Percentiles rank a stretch among this genome's conserved stretches.
Conservation (phyloP, 2,113 vertebrate species). For the Chelonoidis abingdonii region DNA sequence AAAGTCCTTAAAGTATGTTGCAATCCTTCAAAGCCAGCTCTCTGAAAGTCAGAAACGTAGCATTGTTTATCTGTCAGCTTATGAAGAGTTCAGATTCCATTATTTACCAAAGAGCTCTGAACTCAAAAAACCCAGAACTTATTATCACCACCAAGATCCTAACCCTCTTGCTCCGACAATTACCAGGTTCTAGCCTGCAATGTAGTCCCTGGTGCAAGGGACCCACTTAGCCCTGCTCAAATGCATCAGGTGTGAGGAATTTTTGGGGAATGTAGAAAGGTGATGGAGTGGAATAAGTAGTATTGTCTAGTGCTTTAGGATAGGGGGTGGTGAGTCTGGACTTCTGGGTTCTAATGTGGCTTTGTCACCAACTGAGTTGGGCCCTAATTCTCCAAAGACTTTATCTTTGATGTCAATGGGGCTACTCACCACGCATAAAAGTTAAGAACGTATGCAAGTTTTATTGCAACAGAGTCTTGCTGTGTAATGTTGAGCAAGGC, state of each 20-base stretch:
- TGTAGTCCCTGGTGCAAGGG: too few species aligned
- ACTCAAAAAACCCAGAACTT: not conserved
- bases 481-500: not conserved
- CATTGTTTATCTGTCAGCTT: not conserved
- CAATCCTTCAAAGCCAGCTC: not conserved
- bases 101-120: not conserved
- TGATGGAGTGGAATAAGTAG: not conserved
- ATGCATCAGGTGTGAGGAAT: too few species aligned
- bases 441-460: not conserved
- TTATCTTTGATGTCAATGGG: not conserved
- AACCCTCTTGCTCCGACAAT: not conserved
- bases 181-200: not conserved
- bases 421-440: not conserved
- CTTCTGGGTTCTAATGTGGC: not conserved
- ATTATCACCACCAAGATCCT: accelerated
- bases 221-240: too few species aligned
- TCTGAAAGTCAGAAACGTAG: not conserved
- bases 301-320: not conserved
- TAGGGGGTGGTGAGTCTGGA: not conserved
- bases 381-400: not conserved
- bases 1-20: not conserved
- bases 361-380: not conserved
- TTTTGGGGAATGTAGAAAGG: not conserved
- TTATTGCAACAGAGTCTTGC: not conserved
- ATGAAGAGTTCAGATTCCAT: not conserved